Conservation (phyloP, 2,888 invertebrate species). For the Pilophorus perplexus region DNA sequence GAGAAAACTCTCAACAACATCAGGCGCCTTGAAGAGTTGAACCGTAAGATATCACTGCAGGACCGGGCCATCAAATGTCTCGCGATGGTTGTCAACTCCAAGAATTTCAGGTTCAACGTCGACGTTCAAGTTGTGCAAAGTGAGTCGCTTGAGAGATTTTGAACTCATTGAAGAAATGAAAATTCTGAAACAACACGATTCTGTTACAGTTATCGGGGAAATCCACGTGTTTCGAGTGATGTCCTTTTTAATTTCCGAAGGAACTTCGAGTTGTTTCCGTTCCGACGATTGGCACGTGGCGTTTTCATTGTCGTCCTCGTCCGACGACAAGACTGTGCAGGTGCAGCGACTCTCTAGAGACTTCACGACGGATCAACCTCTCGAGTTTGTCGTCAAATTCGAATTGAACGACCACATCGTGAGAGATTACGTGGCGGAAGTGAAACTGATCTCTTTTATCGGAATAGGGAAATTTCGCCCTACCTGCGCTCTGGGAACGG, state of each 20-base stretch:
- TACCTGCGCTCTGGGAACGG: conserved; percentile 9
- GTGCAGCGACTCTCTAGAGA: conserved; percentile 10
- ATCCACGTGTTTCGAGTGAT: too few species aligned
- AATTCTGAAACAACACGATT: conserved; percentile 10
- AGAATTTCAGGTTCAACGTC: conserved; percentile 11
- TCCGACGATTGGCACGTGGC: conserved; percentile 29
- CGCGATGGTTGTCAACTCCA: conserved; percentile 7
- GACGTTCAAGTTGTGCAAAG: conserved; percentile 29
- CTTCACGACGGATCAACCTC: conserved; percentile 8
- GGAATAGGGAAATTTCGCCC: conserved; percentile 20
- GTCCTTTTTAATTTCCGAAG: conserved; percentile 7
- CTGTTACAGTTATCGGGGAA: conserved; percentile 16
- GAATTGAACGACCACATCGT: background rate
- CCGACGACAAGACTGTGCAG: background rate
- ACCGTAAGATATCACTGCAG: conserved; percentile 2
- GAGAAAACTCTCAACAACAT: conserved; percentile 26
- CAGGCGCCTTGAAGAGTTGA: conserved; percentile 14
- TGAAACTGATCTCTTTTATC: conserved; percentile 7
- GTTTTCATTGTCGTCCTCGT: background rate
- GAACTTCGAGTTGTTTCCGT: background rate
- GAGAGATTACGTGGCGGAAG: background rate
- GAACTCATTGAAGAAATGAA: too few species aligned
- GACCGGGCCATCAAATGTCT: conserved; percentile 23
- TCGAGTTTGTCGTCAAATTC: conserved; percentile 7
- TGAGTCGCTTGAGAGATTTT: background rate